A percentile compares a stretch with the other conserved stretches of the same genome.
These are phyloP conservation scores for Pandion haliaetus DNA, from an alignment of 2,113 vertebrate species.

Conservation along the genomic window DNA sequence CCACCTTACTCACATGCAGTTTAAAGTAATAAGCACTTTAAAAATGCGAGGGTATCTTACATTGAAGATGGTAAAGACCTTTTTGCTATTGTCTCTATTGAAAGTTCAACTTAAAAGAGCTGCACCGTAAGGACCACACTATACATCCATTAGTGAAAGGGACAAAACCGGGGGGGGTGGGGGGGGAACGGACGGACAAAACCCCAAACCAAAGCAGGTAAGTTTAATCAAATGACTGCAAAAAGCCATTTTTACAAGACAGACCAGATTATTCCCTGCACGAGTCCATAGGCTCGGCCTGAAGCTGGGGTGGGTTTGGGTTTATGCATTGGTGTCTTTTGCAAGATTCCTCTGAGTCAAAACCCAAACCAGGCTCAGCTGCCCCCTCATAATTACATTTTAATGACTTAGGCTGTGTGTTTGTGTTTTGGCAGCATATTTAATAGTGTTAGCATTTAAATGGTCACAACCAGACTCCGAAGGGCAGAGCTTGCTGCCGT, in stretches of 20 bases:
- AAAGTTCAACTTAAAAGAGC: not conserved
- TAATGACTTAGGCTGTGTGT: slow-evolving; percentile 75
- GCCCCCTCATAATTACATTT: slow-evolving; percentile 79
- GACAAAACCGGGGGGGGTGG: not conserved
- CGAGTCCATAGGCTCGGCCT: not conserved
- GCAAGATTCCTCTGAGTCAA: slow-evolving; percentile 58
- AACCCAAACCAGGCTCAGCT: slow-evolving; percentile 75
- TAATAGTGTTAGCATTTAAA: slow-evolving; percentile 76
- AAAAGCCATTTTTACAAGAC: not conserved
- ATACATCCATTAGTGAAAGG: rapidly evolving
- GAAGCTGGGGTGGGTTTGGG: not conserved
- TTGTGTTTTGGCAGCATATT: slow-evolving; percentile 76
- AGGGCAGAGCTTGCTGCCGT: not conserved
- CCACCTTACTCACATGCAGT: not conserved
- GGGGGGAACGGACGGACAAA: too few relatives aligned
- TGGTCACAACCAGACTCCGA: slow-evolving; percentile 53
- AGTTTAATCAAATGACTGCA: not conserved
- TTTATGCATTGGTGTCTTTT: not conserved
- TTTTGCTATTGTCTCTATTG: not conserved
- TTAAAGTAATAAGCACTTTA: not conserved
- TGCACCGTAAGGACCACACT: rapidly evolving
- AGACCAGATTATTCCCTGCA: not conserved
- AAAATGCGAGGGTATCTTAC: not conserved
- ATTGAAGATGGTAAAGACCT: not conserved
- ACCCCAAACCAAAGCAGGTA: not conserved